Conservation (phyloP, 2,888 invertebrate species). For the Drymonia ruficornis region DNA sequence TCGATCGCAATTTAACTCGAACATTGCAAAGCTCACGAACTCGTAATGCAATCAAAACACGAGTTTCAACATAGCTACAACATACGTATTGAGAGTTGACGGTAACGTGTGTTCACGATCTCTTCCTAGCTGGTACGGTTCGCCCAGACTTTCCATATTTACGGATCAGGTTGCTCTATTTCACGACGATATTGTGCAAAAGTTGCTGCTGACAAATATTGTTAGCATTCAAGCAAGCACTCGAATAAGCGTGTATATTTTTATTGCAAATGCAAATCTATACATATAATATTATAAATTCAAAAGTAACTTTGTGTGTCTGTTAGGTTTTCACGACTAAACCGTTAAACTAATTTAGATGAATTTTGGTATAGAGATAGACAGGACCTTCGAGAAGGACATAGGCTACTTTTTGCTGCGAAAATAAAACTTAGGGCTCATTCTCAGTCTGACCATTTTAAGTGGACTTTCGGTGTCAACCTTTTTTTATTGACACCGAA, state of each 20-base stretch:
- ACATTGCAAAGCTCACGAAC: background rate
- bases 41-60: conserved; percentile 2
- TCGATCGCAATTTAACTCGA: conserved; percentile 1
- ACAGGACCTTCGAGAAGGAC: too few relatives aligned
- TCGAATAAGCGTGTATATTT: conserved; percentile 6
- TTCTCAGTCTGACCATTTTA: too few relatives aligned
- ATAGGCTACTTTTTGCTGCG: too few relatives aligned
- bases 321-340: too few relatives aligned
- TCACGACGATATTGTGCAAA: conserved; percentile 20
- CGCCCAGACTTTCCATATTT: conserved; percentile 21
- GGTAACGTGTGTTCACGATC: conserved; percentile 1
- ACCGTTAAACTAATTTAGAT: too few relatives aligned
- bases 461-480: too few relatives aligned
- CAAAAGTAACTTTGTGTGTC: too few relatives aligned
- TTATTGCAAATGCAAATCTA: background rate
- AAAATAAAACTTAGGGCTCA: too few relatives aligned
- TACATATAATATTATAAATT: too few relatives aligned
- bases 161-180: conserved; percentile 29
- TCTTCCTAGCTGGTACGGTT: conserved; percentile 16
- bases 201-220: conserved; percentile 17
- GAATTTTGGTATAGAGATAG: too few relatives aligned
- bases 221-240: conserved; percentile 8
- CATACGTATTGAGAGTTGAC: conserved; percentile 1
- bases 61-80: conserved; percentile 13
- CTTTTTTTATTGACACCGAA: too few relatives aligned